phyloP scores from a whole-genome alignment of 2,888 invertebrate genomes.

The Acanthococcus lagerstroemiae region DNA sequence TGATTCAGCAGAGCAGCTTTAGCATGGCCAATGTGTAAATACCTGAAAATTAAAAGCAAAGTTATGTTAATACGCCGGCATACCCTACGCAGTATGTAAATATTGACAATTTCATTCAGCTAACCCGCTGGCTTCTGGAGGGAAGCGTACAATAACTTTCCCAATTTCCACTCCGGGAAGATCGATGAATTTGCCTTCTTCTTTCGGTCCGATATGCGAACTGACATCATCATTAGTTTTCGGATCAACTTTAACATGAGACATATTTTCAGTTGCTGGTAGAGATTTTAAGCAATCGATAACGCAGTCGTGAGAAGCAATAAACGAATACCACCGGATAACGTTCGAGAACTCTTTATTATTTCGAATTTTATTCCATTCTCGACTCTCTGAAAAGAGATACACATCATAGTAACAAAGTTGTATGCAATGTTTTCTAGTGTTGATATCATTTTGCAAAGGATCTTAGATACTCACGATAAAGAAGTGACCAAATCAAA shows the following conservation, averaged over 20 bases:
- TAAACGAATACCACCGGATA: constrained; percentile 24
- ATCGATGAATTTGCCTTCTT: constrained; percentile 94
- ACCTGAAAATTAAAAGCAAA: constrained; percentile 29
- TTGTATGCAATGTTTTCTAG: too few relatives aligned
- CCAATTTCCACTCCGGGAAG: constrained; percentile 94
- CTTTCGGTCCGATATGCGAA: constrained; percentile 48
- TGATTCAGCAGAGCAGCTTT: constrained; percentile 97
- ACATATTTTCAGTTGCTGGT: not conserved
- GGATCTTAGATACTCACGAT: not conserved
- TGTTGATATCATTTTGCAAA: too few relatives aligned
- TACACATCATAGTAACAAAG: too few relatives aligned
- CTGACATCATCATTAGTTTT: too few relatives aligned
- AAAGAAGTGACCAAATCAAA: constrained; percentile 11
- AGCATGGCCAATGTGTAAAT: constrained; percentile 60
- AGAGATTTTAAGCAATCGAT: not conserved
- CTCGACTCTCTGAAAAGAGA: not conserved
- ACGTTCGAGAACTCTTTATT: constrained; percentile 7
- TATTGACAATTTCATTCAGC: constrained; percentile 32
- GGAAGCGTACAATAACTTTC: constrained; percentile 94
- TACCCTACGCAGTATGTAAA: not conserved
- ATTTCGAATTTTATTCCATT: not conserved
- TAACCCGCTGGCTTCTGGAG: constrained; percentile 97
- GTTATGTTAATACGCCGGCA: too few relatives aligned
- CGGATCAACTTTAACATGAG: not conserved
- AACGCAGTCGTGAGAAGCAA: constrained; percentile 16